These are phyloP conservation scores for Capricornis sumatraensis DNA, from an alignment of 2,113 vertebrate genomes.

Conservation along the genomic window DNA sequence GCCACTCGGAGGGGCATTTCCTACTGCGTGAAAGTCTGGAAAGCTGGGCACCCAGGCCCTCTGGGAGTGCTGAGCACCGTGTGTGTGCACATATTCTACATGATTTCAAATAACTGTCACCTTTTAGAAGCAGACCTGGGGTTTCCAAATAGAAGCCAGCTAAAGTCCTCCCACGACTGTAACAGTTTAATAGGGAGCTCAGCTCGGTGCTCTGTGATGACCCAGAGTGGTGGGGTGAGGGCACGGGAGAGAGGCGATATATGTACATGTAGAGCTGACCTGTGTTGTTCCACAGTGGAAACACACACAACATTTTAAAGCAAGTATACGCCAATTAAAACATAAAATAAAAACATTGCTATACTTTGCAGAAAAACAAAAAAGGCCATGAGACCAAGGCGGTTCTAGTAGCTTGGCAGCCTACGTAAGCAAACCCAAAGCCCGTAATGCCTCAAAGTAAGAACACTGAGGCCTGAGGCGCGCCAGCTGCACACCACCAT, in stretches of 20 bases:
- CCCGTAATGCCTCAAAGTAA: background rate
- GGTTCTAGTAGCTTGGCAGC: background rate
- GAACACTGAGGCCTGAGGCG: background rate
- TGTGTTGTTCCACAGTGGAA: background rate
- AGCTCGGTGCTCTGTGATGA: background rate
- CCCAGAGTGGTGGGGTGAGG: background rate
- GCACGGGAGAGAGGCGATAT: background rate
- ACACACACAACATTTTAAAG: background rate
- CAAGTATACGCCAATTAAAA: background rate
- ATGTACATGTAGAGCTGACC: rapidly evolving
- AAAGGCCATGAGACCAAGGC: background rate
- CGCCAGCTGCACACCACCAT: background rate
- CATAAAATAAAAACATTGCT: background rate
- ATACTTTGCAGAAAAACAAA: background rate
- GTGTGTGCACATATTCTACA: background rate
- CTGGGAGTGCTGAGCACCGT: background rate
- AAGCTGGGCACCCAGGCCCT: background rate
- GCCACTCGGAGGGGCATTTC: background rate
- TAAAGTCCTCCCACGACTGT: background rate
- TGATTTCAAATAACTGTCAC: too few relatives aligned
- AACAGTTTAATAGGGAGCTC: background rate
- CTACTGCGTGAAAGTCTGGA: too few relatives aligned
- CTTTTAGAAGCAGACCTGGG: background rate
- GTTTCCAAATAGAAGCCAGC: background rate
- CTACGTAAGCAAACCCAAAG: background rate